phyloP scores from a whole-genome alignment of 2,113 vertebrate genomes.

The Sisor rabdophorus region DNA sequence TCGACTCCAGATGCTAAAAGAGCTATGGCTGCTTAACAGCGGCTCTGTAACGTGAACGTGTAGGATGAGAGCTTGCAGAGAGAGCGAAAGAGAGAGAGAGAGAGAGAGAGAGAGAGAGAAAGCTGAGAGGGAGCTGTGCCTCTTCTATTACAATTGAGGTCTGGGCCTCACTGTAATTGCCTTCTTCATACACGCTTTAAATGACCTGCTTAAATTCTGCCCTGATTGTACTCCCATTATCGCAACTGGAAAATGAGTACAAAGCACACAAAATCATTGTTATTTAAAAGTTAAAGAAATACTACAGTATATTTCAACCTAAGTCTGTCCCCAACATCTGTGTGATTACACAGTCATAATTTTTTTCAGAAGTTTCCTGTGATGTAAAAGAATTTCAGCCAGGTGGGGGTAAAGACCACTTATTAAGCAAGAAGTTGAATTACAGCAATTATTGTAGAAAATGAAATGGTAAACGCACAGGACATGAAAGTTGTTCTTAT shows the following conservation, averaged over 20 bases:
- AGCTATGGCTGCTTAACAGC: conserved; percentile 59
- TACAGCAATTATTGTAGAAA: not conserved
- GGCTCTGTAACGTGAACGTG: conserved; percentile 59
- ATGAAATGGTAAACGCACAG: not conserved
- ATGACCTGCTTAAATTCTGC: conserved; percentile 42
- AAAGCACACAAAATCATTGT: not conserved
- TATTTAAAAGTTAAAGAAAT: not conserved
- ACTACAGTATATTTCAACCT: not conserved
- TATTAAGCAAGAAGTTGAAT: not conserved
- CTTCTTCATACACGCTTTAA: conserved; percentile 27
- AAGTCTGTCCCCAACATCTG: not conserved
- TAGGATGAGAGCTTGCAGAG: conserved; percentile 46
- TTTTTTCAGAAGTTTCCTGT: not conserved
- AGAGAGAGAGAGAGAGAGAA: conserved; percentile 15
- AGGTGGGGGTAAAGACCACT: not conserved
- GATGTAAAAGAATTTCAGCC: not conserved
- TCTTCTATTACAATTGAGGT: conserved; percentile 35
- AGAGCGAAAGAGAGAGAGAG: not conserved
- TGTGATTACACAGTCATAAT: not conserved
- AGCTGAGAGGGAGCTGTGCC: conserved; percentile 38
- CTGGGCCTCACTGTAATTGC: conserved; percentile 40
- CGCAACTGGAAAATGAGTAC: not conserved
- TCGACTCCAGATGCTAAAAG: conserved; percentile 65
- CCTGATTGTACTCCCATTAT: conserved; percentile 5
- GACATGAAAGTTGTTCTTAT: not conserved